Percentiles rank a stretch among this genome's conserved stretches.
phyloP scores from a whole-genome alignment of 2,113 vertebrate genomes.

The Chaetodon trifascialis region DNA sequence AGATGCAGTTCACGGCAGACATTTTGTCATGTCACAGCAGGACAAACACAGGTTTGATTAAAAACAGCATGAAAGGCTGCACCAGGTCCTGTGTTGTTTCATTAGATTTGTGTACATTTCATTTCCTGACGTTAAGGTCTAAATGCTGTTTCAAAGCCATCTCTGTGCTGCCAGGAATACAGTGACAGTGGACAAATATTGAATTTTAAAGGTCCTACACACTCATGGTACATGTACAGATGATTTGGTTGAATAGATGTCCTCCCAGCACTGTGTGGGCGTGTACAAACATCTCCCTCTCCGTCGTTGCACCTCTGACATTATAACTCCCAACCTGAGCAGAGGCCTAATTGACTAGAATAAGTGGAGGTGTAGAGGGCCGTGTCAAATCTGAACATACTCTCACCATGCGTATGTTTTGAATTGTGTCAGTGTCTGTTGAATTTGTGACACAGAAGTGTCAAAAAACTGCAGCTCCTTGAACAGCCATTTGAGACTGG shows the following conservation, averaged over 20 bases:
- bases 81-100: too few species aligned
- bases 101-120: too few species aligned
- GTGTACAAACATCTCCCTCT: neutral
- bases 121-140: neutral
- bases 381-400: neutral
- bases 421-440: too few species aligned
- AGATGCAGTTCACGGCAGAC: neutral
- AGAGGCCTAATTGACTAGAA: too few species aligned
- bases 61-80: slow-evolving; percentile 15
- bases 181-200: neutral
- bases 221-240: neutral
- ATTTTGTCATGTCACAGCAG: neutral
- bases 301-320: neutral
- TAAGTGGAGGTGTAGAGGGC: too few species aligned
- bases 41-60: slow-evolving; percentile 19
- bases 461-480: too few species aligned
- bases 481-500: too few species aligned
- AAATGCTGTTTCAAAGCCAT: slow-evolving; percentile 2
- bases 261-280: neutral
- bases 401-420: too few species aligned
- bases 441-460: too few species aligned
- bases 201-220: neutral
- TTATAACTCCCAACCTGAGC: too few species aligned
- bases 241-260: slow-evolving; percentile 4
- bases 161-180: neutral